Base-by-base conservation (phyloP, 2,797 vertebrate species). In the Vipera ursinii region DNA sequence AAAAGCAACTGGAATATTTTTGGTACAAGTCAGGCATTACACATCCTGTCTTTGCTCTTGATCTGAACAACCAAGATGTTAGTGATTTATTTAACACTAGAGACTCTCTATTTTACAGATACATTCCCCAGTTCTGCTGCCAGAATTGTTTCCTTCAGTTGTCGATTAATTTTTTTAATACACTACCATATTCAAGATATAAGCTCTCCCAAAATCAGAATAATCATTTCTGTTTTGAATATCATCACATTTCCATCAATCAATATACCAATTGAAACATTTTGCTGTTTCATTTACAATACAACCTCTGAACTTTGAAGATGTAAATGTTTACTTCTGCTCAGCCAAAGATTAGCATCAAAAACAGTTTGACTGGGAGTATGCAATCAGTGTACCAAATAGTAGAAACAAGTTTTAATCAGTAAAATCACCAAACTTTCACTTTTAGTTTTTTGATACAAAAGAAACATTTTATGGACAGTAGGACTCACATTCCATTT, bases 401-500 rank as follows among this genome's bases (percentile, higher is more conserved):
- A 56, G 12, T 17, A 88, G 14, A 78, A 59, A 78, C 51, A 38
- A 89, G 59, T 53, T 53, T 78, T 44, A 63, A 48, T 87, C n/a
- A 91, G 44, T 88, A 55, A 38, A 22, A 88, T 28, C 10, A 24
- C 86, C 48, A 88, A 63, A 28, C n/a, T 38, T 15, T 44, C 53
- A 91, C 94, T 92, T 57, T 44, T 82, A 89, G 91, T 89, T 89
- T 48, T 63, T 92, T 59, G 5, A 28, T 56, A 94, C 90, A 20
- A 91, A 48, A 63, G 4, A n/a, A 88, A 53, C 14, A 57, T 59
- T 87, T 0, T 24, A 38, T 63, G 56, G 86, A 94, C 12, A 95
- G 63, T 91, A 92, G 91, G 91, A 99, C 99, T 99, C 97, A 99
- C 99, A 99, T 95, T 99, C 99, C 96, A 99, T 99, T 97, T 99